These are phyloP conservation scores for Macaria notata DNA, from an alignment of 2,888 invertebrate species.

Conservation along the genomic window DNA sequence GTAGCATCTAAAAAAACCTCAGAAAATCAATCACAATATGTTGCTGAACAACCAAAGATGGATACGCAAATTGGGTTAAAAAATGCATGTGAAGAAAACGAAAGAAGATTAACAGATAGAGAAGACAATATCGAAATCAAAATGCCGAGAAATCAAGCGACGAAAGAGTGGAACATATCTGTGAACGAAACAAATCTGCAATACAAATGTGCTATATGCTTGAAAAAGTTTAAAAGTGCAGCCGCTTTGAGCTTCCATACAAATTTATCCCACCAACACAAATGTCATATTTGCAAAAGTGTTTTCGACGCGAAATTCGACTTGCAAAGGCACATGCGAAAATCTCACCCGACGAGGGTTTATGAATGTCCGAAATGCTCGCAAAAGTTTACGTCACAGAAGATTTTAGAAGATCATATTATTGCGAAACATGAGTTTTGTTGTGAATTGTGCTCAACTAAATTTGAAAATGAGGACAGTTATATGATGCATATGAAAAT, in stretches of 20 bases:
- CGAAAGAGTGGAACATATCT: neutral
- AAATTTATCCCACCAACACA: neutral
- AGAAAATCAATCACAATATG: neutral
- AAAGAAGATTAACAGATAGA: neutral
- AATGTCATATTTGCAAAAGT: neutral
- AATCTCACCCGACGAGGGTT: neutral
- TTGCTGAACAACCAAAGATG: neutral
- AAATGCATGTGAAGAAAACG: neutral
- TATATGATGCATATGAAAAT: slow-evolving; percentile 7
- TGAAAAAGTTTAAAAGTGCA: neutral
- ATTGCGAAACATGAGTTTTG: neutral
- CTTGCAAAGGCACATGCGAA: slow-evolving; percentile 1
- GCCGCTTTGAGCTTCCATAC: neutral
- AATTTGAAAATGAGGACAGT: neutral
- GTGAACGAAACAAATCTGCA: neutral
- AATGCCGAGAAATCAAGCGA: too few species aligned
- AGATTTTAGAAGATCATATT: neutral
- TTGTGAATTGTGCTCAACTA: slow-evolving; percentile 5
- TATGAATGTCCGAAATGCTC: slow-evolving; percentile 3
- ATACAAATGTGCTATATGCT: neutral
- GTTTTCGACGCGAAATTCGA: neutral
- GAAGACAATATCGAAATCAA: too few species aligned
- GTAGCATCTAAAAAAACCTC: neutral
- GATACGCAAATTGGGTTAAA: neutral
- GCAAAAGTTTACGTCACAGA: neutral